Evolutionary conservation across 2,888 invertebrate genomes (phyloP), one percentile per base, ranked within the genome.

Genomic region (Graphium colonna): DNA sequence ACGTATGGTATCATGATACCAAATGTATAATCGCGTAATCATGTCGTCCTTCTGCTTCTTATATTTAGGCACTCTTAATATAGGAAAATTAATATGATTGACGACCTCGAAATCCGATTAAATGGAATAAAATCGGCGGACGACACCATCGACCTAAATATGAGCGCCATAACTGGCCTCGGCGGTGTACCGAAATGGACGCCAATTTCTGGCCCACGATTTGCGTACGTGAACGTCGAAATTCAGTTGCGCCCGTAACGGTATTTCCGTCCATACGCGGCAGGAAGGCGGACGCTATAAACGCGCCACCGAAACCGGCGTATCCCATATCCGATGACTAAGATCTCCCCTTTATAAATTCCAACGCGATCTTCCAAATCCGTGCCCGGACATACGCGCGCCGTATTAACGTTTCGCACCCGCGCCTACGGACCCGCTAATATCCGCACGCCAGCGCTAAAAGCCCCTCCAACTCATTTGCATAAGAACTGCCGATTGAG

Each of bases 281-380:
- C 87, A 86, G 87, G 88, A 88, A 88, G 76, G 80, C 85, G 86
- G 84, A 86, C 78, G 87, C 84, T 76, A 89, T 88, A 88, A 89
- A 88, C 87, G 86, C 78, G 85, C 78, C 41, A 60, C 62, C 61
- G 58, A 66, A 77, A 77, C 77, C 71, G 77, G 71, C 65, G 59
- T 59, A 71, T 68, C 70, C 68, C 69, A 71, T 69, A 64, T 64
- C 67, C 68, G 69, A 63, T 71, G 58, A 64, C 64, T 69, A 47
- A 47, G 42, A 38, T 36, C 36, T 33, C 26, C 33, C 42, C 9
- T 53, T 12, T 21, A 68, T 60, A 63, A 61, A 65, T 21, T 13
- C n/a, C 18, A n/a, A 13, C 18, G 15, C 42, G 21, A 18, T 15
- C 31, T 16, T 31, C 31, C 4, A 41, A 40, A 31, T 45, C 45